These are phyloP conservation scores for Patella depressa DNA, from an alignment of 2,888 invertebrate genomes.

Conservation along the genomic window DNA sequence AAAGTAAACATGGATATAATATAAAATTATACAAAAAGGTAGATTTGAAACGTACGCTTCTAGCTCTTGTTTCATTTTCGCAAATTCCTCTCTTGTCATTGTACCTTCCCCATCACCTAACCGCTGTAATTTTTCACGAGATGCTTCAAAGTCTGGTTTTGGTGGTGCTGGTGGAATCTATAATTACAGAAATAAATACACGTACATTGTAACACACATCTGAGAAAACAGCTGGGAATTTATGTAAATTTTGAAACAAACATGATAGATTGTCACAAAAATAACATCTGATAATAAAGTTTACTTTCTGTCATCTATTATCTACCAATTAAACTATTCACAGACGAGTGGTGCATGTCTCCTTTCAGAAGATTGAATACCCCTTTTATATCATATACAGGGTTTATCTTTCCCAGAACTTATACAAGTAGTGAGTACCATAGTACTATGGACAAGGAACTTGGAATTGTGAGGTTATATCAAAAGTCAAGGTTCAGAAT, in stretches of 20 bases:
- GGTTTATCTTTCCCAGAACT: no score
- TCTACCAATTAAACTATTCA: neutral
- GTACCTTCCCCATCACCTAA: slow-evolving; percentile 98
- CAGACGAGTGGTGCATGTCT: neutral
- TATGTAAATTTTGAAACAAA: no score
- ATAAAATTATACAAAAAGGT: neutral
- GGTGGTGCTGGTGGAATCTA: slow-evolving; percentile 77
- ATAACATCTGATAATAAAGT: neutral
- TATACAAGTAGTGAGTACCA: neutral
- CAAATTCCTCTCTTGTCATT: slow-evolving; percentile 98
- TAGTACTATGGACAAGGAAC: neutral
- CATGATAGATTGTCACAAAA: no score
- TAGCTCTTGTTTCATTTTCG: slow-evolving; percentile 99
- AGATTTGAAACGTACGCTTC: slow-evolving; percentile 85
- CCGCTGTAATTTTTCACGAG: slow-evolving; percentile 95
- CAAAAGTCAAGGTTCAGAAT: no score
- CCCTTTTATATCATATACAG: no score
- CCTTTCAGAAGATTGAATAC: no score
- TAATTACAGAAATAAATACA: slow-evolving; percentile 14
- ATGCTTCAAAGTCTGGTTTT: slow-evolving; percentile 98
- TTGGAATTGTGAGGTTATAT: neutral
- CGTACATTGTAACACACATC: no score
- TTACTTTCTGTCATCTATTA: neutral
- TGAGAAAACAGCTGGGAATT: no score
- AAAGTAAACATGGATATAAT: no score